These are phyloP conservation scores for Oxyruncus cristatus DNA, from an alignment of 2,113 vertebrate species.

Conservation along the genomic window DNA sequence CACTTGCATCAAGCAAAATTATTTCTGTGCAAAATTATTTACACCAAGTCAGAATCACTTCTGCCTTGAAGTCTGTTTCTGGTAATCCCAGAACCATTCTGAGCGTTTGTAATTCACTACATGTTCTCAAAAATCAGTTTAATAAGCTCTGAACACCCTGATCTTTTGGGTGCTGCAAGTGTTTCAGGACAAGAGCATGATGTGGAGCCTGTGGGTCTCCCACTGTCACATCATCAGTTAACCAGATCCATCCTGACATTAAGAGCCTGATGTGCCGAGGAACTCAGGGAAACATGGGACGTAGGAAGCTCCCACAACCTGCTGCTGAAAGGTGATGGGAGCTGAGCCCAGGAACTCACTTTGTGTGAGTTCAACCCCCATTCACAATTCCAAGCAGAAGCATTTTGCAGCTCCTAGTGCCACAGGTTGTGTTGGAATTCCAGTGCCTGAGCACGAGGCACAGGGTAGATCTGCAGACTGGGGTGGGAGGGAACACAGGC, in stretches of 20 bases:
- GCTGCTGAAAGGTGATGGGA: background rate
- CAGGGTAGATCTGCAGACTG: background rate
- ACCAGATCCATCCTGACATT: background rate
- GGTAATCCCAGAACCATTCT: background rate
- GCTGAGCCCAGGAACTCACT: background rate
- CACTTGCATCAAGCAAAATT: background rate
- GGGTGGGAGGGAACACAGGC: background rate
- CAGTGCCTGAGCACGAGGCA: accelerated
- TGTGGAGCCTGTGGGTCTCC: background rate
- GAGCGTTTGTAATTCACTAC: background rate
- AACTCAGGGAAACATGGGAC: accelerated
- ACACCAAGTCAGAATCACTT: background rate
- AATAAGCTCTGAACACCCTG: background rate
- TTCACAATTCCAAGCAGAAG: accelerated
- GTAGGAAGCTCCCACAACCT: background rate
- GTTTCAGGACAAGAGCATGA: background rate
- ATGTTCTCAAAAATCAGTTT: background rate
- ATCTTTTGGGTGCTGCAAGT: background rate
- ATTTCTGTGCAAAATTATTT: background rate
- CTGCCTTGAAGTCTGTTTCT: background rate
- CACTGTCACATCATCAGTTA: accelerated
- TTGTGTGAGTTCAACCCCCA: background rate
- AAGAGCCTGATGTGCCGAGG: background rate
- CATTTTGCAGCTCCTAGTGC: background rate
- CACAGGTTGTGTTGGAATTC: background rate